These are phyloP conservation scores for Sarcophaga caerulescens DNA, from an alignment of 2,888 invertebrate genomes.

Conservation along the genomic window DNA sequence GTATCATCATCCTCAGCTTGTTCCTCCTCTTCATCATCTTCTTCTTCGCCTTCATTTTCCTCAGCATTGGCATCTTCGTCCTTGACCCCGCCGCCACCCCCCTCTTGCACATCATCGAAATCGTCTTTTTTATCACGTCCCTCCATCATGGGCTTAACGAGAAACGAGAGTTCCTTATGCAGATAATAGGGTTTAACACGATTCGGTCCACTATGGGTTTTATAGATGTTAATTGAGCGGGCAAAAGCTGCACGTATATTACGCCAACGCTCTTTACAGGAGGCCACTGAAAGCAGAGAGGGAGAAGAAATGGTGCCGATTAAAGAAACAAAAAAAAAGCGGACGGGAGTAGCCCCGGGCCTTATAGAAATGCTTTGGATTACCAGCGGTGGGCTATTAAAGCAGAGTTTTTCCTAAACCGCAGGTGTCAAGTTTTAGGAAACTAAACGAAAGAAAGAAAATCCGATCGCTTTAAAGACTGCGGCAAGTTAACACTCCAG, in stretches of 20 bases:
- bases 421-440: too few species aligned
- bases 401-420: too few species aligned
- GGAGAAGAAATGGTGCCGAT: too few species aligned
- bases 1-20: conserved; percentile 61
- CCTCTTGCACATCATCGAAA: conserved; percentile 64
- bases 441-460: too few species aligned
- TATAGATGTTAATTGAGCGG: conserved; percentile 73
- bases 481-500: too few species aligned
- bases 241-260: conserved; percentile 74
- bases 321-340: not conserved
- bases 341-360: too few species aligned
- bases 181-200: conserved; percentile 77
- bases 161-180: conserved; percentile 74
- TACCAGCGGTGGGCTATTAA: too few species aligned
- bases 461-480: too few species aligned
- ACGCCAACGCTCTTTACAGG: conserved; percentile 73
- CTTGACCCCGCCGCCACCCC: conserved; percentile 24
- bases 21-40: conserved; percentile 63
- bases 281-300: conserved; percentile 67
- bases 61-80: conserved; percentile 53
- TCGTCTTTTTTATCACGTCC: conserved; percentile 69
- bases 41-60: conserved; percentile 22
- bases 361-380: too few species aligned
- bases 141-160: conserved; percentile 74
- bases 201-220: conserved; percentile 73